A percentile compares a stretch with the other conserved stretches of the same genome.
These are phyloP conservation scores for Nipponacmea schrenckii DNA, from an alignment of 2,888 invertebrate species.

Conservation along the genomic window DNA sequence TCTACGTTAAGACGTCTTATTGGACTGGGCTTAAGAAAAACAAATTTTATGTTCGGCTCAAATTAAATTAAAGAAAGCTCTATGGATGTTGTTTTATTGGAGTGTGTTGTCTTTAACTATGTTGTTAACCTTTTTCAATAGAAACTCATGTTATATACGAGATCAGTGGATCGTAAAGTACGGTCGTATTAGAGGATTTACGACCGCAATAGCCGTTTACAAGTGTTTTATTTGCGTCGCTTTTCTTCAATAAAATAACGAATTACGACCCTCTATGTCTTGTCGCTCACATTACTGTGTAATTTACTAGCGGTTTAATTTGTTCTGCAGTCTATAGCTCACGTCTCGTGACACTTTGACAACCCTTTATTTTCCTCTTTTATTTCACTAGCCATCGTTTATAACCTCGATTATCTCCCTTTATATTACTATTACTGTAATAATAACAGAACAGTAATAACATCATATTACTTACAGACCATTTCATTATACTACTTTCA, in stretches of 20 bases:
- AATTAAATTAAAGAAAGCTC: conserved; percentile 22
- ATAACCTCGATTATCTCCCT: too few relatives aligned
- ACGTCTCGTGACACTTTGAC: conserved; percentile 29
- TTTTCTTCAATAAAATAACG: conserved; percentile 24
- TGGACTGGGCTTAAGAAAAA: not conserved
- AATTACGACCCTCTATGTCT: conserved; percentile 30
- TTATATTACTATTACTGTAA: too few relatives aligned
- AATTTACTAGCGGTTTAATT: conserved; percentile 42
- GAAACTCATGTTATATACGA: conserved; percentile 27
- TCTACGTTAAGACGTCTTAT: too few relatives aligned
- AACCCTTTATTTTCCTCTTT: not conserved
- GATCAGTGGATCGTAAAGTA: conserved; percentile 26
- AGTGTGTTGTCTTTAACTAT: conserved; percentile 20
- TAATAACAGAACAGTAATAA: too few relatives aligned
- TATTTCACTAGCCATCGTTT: too few relatives aligned
- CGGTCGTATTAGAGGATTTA: conserved; percentile 22
- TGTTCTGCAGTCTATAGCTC: conserved; percentile 37
- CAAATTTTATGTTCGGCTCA: conserved; percentile 15
- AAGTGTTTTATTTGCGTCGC: not conserved
- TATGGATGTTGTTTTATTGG: conserved; percentile 20
- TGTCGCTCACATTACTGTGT: conserved; percentile 31
- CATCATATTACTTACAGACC: too few relatives aligned
- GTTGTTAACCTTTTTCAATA: conserved; percentile 27
- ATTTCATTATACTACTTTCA: too few relatives aligned
- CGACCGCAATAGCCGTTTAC: conserved; percentile 10